A percentile compares a stretch with the other conserved stretches of the same genome.
These are phyloP conservation scores for Myiagra hebetior DNA, from an alignment of 2,113 vertebrate genomes.

Conservation along the genomic window DNA sequence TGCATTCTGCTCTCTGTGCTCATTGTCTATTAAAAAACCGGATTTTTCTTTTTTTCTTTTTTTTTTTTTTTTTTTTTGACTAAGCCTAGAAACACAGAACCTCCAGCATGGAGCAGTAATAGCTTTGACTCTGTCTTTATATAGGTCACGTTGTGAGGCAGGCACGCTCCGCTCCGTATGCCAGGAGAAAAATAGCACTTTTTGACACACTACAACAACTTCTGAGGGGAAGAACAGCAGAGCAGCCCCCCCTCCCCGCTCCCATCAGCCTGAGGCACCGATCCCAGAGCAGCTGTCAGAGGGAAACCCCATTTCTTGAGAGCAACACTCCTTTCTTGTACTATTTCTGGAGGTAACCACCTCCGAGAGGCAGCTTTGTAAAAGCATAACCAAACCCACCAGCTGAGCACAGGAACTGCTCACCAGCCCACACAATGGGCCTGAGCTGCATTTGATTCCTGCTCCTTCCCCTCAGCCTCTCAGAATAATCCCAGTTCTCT, in stretches of 20 bases:
- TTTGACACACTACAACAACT: background rate
- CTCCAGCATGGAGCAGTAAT: background rate
- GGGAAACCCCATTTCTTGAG: background rate
- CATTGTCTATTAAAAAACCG: background rate
- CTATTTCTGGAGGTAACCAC: background rate
- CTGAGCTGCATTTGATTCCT: background rate
- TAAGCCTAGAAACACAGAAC: background rate
- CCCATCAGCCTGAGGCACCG: background rate
- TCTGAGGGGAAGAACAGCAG: background rate
- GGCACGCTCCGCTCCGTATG: rapidly evolving
- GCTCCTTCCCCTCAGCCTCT: background rate
- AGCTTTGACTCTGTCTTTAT: background rate
- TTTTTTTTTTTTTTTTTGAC: too few relatives aligned
- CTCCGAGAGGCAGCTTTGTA: background rate
- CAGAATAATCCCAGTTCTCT: background rate
- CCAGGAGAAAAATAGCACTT: background rate
- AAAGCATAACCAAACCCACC: rapidly evolving
- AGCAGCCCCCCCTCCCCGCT: background rate
- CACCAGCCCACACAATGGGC: rapidly evolving
- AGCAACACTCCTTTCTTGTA: background rate
- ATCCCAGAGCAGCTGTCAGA: background rate
- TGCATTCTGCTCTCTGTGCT: background rate
- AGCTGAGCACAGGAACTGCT: background rate
- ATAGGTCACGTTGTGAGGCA: background rate
- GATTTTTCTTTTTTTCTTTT: too few relatives aligned